These are phyloP conservation scores for Ryuthela nishihirai DNA, from an alignment of 2,888 invertebrate genomes.

Conservation along the genomic window DNA sequence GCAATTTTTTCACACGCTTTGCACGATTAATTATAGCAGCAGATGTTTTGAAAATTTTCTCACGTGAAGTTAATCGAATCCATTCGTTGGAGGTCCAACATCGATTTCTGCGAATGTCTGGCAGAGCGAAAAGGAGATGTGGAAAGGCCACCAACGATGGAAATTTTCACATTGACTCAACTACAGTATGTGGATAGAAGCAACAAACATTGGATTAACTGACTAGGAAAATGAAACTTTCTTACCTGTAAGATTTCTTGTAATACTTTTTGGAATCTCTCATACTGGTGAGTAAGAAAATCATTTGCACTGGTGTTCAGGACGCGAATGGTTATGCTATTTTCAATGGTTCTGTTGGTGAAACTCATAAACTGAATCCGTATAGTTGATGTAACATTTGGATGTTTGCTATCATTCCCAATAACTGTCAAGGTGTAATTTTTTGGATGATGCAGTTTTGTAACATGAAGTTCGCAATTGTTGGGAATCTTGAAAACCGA, in stretches of 20 bases:
- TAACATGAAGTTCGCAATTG: constrained; percentile 74
- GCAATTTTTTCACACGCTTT: no score
- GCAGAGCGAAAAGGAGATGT: no score
- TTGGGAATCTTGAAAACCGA: constrained; percentile 61
- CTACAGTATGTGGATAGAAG: no score
- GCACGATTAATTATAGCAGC: no score
- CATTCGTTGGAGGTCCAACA: no score
- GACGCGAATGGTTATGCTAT: constrained; percentile 73
- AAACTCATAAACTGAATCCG: constrained; percentile 76
- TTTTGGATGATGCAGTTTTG: constrained; percentile 57
- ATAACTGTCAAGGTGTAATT: constrained; percentile 62
- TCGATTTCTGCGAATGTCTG: no score
- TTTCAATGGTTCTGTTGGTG: constrained; percentile 73
- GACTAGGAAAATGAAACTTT: not conserved
- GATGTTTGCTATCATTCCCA: constrained; percentile 83
- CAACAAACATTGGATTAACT: no score
- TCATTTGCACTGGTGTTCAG: constrained; percentile 66
- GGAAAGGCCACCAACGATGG: no score
- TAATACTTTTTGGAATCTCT: constrained; percentile 66
- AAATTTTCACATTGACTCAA: no score
- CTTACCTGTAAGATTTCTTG: constrained; percentile 57
- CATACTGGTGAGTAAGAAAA: constrained; percentile 73
- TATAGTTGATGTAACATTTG: constrained; percentile 77
- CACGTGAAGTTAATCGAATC: no score
- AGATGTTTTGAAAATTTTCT: no score